These are phyloP conservation scores for Meloidogyne chitwoodi DNA, from an alignment of 1,140 invertebrate species.

Conservation along the genomic window DNA sequence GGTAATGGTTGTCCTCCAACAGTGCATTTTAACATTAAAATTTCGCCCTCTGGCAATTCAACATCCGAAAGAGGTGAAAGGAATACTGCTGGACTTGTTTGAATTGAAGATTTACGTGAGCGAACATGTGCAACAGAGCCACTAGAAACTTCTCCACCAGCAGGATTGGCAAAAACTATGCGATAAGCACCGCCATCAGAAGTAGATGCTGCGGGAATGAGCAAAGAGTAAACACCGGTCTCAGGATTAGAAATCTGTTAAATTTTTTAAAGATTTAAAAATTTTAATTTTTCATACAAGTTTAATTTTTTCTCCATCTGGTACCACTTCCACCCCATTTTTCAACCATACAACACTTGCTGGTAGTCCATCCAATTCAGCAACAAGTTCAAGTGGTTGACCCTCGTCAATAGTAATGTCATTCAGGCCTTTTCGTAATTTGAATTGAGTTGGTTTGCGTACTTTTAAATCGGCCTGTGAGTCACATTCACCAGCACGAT, in stretches of 20 bases:
- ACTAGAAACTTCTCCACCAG: slow-evolving; percentile 51
- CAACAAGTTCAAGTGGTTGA: slow-evolving; percentile 45
- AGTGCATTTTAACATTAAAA: slow-evolving; percentile 57
- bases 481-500: slow-evolving; percentile 54
- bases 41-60: slow-evolving; percentile 53
- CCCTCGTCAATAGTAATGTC: slow-evolving; percentile 52
- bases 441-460: slow-evolving; percentile 47
- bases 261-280: neutral
- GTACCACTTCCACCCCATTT: slow-evolving; percentile 74
- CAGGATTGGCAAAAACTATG: slow-evolving; percentile 53
- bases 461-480: slow-evolving; percentile 49
- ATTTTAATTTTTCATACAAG: neutral
- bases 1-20: slow-evolving; percentile 62
- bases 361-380: slow-evolving; percentile 50
- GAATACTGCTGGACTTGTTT: slow-evolving; percentile 45
- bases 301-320: slow-evolving; percentile 68
- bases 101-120: slow-evolving; percentile 33
- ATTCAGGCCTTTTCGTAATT: slow-evolving; percentile 51
- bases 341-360: slow-evolving; percentile 62
- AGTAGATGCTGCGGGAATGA: slow-evolving; percentile 40
- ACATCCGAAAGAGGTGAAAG: slow-evolving; percentile 50
- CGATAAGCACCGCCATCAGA: slow-evolving; percentile 55
- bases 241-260: slow-evolving; percentile 36
- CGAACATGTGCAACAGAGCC: slow-evolving; percentile 56
- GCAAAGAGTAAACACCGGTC: slow-evolving; percentile 50